These are phyloP conservation scores for Sussaba pulchella DNA, from an alignment of 2,888 invertebrate genomes.

Conservation along the genomic window DNA sequence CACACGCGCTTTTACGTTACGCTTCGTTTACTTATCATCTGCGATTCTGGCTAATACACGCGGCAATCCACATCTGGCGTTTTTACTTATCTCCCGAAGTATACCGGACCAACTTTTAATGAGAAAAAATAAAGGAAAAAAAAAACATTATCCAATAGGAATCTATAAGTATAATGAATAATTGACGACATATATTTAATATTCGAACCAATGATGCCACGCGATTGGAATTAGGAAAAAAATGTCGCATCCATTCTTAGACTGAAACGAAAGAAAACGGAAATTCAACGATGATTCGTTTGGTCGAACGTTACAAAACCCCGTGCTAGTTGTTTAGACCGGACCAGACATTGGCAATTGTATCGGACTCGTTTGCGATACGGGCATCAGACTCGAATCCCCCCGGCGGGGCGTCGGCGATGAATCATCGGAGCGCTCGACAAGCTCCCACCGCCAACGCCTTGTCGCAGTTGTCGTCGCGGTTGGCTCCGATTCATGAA, in stretches of 20 bases:
- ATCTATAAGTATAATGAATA: too few species aligned
- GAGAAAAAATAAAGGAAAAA: not conserved
- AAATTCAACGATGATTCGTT: too few species aligned
- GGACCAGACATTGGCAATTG: conserved; percentile 22
- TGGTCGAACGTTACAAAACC: too few species aligned
- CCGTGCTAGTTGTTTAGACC: conserved; percentile 16
- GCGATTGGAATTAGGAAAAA: too few species aligned
- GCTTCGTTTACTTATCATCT: conserved; percentile 65
- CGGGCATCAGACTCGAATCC: conserved; percentile 45
- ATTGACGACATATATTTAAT: too few species aligned
- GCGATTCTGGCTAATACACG: conserved; percentile 59
- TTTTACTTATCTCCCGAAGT: conserved; percentile 17
- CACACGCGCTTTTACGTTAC: conserved; percentile 42
- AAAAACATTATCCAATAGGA: too few species aligned
- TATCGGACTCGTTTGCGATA: conserved; percentile 44
- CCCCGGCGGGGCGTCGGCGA: conserved; percentile 15
- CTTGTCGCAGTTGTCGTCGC: conserved; percentile 34
- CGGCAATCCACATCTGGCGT: conserved; percentile 28
- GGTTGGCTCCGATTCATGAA: conserved; percentile 60
- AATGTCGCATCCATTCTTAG: too few species aligned
- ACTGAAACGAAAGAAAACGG: too few species aligned
- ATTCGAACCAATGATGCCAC: too few species aligned
- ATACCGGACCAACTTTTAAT: not conserved
- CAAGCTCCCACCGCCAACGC: conserved; percentile 32
- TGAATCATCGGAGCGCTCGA: conserved; percentile 54